phyloP scores from a whole-genome alignment of 2,113 vertebrate genomes.

The Epinephelus lanceolatus region DNA sequence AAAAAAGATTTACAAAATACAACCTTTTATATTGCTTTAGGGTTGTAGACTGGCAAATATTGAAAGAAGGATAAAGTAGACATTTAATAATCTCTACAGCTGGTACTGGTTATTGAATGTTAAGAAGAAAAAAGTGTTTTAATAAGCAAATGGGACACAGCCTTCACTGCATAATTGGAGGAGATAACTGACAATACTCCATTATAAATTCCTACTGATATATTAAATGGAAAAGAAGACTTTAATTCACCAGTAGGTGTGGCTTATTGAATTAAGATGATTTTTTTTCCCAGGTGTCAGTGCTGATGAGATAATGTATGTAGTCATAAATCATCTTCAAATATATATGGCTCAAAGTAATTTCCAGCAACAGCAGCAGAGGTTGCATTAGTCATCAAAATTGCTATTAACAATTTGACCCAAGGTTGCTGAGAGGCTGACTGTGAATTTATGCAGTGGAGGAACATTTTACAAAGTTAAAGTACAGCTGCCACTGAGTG shows the following conservation, averaged over 20 bases:
- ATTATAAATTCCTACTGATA: not conserved
- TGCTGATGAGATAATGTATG: not conserved
- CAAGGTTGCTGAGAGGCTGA: not conserved
- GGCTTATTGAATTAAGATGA: not conserved
- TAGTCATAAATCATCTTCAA: not conserved
- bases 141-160: not conserved
- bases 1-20: not conserved
- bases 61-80: too few relatives aligned
- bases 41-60: not conserved
- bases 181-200: not conserved
- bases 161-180: not conserved
- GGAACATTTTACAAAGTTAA: not conserved
- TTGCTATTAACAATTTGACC: not conserved
- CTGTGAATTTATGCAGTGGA: not conserved
- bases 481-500: not conserved
- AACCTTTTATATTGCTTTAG: not conserved
- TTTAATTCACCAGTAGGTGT: not conserved
- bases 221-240: not conserved
- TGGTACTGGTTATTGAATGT: not conserved
- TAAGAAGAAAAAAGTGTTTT: not conserved
- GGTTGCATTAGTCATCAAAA: not conserved
- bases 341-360: not conserved
- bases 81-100: not conserved
- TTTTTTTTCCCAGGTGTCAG: not conserved
- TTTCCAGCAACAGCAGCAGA: not conserved